Base-by-base conservation (phyloP, 1,140 invertebrate genomes). In the Ceratina japonica region DNA sequence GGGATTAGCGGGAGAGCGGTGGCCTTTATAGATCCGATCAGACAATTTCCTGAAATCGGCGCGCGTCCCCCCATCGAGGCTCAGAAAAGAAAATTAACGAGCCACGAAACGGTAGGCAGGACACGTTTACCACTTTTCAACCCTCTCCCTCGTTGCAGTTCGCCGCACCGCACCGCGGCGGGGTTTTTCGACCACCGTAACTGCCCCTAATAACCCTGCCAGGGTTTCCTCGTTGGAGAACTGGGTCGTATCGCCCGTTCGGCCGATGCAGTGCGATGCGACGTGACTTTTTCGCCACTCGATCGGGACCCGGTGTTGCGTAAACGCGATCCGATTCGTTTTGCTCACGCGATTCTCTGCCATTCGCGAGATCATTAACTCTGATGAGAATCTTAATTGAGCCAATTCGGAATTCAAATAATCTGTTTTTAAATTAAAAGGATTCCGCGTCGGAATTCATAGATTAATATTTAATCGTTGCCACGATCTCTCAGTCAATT, bases 11-110 rank as follows among this genome's bases (percentile, higher is more conserved):
- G n/a, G 37, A 10, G 37, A 10, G 37, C 37, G 37, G 37, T 10
- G 24, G 44, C 63, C 31, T 63, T 51, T n/a, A 52, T 44, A 70
- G 62, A 69, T 80, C 72, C n/a, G 44, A 24, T 49, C 44, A 22
- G 24, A 78, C 27, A 59, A 68, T 71, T 74, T 49, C 58, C 22
- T 44, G 82, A 73, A 74, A 81, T 80, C 71, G 51, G 16, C n/a
- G 27, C 63, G 31, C 22, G 31, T 20, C 3, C 4, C 20, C n/a
- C 37, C 22, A 22, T 69, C 68, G 64, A 12, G 22, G 37, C 37
- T 18, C 69, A 44, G 56, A 69, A 31, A 58, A 76, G 75, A 63
- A 69, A 75, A 83, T 84, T 84, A 83, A 83, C 72, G 83, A 85
- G 73, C 69, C 69, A 22, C 61, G 59, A 70, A 72, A 82, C 74